Evolutionary conservation across 1,140 invertebrate species (phyloP), one percentile per base, ranked within the genome.

Genomic region (Psix sp.): DNA sequence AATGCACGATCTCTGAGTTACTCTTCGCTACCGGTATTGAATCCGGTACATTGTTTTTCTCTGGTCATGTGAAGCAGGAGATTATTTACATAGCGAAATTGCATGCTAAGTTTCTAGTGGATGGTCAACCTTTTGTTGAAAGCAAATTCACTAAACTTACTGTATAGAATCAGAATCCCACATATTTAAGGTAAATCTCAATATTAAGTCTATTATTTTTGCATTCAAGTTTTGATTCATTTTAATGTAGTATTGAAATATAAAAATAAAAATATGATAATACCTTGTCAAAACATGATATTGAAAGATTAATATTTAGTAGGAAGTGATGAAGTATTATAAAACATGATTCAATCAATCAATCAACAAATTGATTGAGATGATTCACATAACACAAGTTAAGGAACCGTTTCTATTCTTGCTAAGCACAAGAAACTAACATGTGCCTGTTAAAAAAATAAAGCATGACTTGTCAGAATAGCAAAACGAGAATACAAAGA

Each of bases 21-120:
- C 45, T 66, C 57, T 77, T 82, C 71, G 85, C 86, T 87, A 87
- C 86, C 82, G 83, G 85, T 86, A 87, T 87, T 87, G 86, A 87
- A 86, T 85, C 83, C 77, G 65, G 79, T 79, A 82, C 80, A 86
- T 87, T 87, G 84, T 86, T 86, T 87, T 86, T 84, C 79, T 80
- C 77, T 78, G 46, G 75, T 80, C 82, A 82, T 82, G 80, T 83
- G 81, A 83, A 78, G 76, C 77, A 76, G 76, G 80, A 77, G 77
- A 85, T 84, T 85, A 87, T 87, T 86, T 86, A 81, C 84, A 86
- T 87, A 78, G 60, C 18, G 66, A 66, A 75, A 70, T 49, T 38
- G 43, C 29, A 48, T 46, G 46, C 51, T 39, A 65, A 43, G 31
- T 57, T 62, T 39, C 54, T 45, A 16, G 57, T 15, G 31, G 36